These are phyloP conservation scores for Agrilus planipennis DNA, from an alignment of 1,140 invertebrate species.

Conservation along the genomic window DNA sequence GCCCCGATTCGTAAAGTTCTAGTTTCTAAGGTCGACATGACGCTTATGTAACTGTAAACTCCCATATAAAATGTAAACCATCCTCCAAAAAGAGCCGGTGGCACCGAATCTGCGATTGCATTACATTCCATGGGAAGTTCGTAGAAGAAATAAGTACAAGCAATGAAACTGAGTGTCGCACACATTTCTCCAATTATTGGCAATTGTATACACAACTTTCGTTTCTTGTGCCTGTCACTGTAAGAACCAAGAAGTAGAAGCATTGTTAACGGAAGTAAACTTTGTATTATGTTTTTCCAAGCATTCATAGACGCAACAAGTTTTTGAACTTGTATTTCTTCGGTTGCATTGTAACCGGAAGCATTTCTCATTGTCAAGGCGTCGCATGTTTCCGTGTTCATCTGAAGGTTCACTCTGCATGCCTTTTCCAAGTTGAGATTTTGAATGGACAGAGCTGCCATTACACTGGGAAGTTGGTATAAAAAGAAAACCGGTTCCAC, in stretches of 20 bases:
- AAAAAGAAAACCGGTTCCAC: constrained; percentile 41
- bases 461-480: constrained; percentile 36
- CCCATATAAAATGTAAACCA: constrained; percentile 48
- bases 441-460: constrained; percentile 37
- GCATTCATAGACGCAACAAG: constrained; percentile 44
- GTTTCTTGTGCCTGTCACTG: constrained; percentile 44
- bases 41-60: constrained; percentile 48
- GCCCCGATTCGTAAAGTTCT: constrained; percentile 43
- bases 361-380: constrained; percentile 37
- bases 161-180: constrained; percentile 20
- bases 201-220: constrained; percentile 45
- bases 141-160: constrained; percentile 30
- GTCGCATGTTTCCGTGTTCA: constrained; percentile 28
- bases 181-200: constrained; percentile 40
- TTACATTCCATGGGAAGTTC: constrained; percentile 41
- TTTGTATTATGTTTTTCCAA: constrained; percentile 43
- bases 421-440: constrained; percentile 46
- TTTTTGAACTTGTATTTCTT: constrained; percentile 40
- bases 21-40: constrained; percentile 42
- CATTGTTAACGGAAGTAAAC: constrained; percentile 41
- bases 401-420: constrained; percentile 45
- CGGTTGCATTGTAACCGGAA: constrained; percentile 35
- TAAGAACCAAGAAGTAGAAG: constrained; percentile 48
- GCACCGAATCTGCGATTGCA: constrained; percentile 41
- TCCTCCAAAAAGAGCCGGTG: constrained; percentile 42